These are phyloP conservation scores for Telenomus remus DNA, from an alignment of 1,140 invertebrate genomes.

Conservation along the genomic window DNA sequence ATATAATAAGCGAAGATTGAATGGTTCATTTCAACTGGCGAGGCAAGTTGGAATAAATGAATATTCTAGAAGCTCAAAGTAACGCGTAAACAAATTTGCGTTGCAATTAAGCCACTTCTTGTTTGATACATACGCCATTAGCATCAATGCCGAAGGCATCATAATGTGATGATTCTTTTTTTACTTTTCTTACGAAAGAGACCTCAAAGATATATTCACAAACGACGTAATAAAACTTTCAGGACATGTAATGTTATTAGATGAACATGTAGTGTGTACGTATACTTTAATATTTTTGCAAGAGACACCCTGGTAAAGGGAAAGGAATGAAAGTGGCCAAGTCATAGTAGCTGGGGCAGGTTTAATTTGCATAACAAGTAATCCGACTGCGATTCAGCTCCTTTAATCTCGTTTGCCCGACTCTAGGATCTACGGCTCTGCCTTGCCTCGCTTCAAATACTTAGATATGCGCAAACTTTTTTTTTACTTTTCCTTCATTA, in stretches of 20 bases:
- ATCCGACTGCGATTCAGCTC: slow-evolving; percentile 59
- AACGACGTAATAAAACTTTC: slow-evolving; percentile 30
- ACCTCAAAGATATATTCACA: slow-evolving; percentile 25
- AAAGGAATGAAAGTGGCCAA: slow-evolving; percentile 48
- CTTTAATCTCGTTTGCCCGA: slow-evolving; percentile 57
- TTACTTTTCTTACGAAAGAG: slow-evolving; percentile 10
- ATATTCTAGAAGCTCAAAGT: too few relatives aligned
- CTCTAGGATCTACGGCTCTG: slow-evolving; percentile 13
- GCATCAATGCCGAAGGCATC: slow-evolving; percentile 13
- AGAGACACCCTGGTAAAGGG: slow-evolving; percentile 26
- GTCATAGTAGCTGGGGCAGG: slow-evolving; percentile 50
- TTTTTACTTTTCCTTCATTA: slow-evolving; percentile 20
- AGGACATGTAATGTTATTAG: slow-evolving; percentile 34
- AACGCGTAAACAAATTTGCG: neutral
- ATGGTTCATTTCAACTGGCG: too few relatives aligned
- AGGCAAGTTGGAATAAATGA: too few relatives aligned
- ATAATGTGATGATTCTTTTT: neutral
- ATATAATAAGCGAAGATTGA: too few relatives aligned
- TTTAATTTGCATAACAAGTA: slow-evolving; percentile 62
- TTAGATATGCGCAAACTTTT: slow-evolving; percentile 47
- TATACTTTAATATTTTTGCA: slow-evolving; percentile 30
- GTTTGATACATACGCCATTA: slow-evolving; percentile 20
- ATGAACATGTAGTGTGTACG: slow-evolving; percentile 17
- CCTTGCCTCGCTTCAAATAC: slow-evolving; percentile 30
- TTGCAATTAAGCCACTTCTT: slow-evolving; percentile 7